Evolutionary conservation across 53 echinoderm and acorn worm species (phyloP), one percentile per base, ranked within the genome.

Genomic region (Echinarachnius parma): DNA sequence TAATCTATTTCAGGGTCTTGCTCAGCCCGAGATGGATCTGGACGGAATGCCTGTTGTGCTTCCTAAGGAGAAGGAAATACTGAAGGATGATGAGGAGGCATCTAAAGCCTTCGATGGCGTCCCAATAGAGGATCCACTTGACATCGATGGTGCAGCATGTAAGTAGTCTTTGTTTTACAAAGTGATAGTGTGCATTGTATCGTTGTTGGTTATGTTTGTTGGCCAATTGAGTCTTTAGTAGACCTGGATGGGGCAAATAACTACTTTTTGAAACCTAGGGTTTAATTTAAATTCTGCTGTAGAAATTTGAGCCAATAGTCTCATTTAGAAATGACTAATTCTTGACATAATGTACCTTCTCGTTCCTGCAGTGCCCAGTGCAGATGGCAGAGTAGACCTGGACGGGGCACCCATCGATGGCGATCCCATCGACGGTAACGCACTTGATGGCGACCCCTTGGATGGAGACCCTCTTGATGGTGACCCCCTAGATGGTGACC

Each of bases 81-180:
- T 23, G 13, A 31, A 21, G 25, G 9, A 22, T 0, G 68, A 68
- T 19, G 7, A 13, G 7, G 42, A 39, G 55, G 29, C 58, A 28
- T 29, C 4, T 9, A 1, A 4, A 11, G 64, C 48, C 37, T 28
- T 84, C 9, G 84, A 84, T 79, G 84, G 84, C 9, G 22, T 78
- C 4, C 84, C 92, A 3, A 21, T 92, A 36, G 77, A 60, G 7
- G 72, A 53, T 3, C 68, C 19, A 2, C 75, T 50, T 28, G 90
- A 95, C 35, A 48, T 86, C 36, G 96, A 95, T 62, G 96, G 96
- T 39, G 90, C 79, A 13, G 90, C 96, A 58, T 36, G 96, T 95
- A 75, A 83, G 86, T 78, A 3, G 21, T n/a, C n/a, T n/a, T n/a
- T n/a, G n/a, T n/a, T n/a, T n/a, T n/a, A n/a, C n/a, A n/a, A n/a